phyloP scores from a whole-genome alignment of 2,113 vertebrate genomes.

The Pimephales promelas region DNA sequence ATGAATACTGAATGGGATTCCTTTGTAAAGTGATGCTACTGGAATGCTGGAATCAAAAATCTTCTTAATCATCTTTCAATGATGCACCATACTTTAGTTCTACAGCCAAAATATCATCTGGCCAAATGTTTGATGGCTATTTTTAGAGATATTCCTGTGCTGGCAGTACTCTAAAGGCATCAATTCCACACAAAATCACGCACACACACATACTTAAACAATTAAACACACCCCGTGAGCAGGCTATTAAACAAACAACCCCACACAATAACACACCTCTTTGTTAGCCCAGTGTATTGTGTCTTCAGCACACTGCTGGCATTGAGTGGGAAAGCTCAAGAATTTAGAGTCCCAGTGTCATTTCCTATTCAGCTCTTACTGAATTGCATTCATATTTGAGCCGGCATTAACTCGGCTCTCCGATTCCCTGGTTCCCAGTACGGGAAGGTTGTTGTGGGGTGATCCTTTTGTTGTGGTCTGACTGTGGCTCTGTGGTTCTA shows the following conservation, averaged over 20 bases:
- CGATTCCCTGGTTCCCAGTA: constrained; percentile 19
- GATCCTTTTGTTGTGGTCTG: constrained; percentile 42
- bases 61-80: constrained; percentile 8
- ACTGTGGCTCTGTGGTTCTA: constrained; percentile 38
- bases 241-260: constrained; percentile 28
- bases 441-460: constrained; percentile 29
- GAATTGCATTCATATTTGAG: constrained; percentile 40
- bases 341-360: constrained; percentile 20
- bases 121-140: constrained; percentile 30
- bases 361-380: constrained; percentile 32
- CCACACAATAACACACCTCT: constrained; percentile 36
- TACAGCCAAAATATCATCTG: constrained; percentile 21
- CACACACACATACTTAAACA: constrained; percentile 8
- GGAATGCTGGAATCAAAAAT: not conserved
- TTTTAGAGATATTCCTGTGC: constrained; percentile 30
- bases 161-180: constrained; percentile 8
- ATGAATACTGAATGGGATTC: not conserved
- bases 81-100: not conserved
- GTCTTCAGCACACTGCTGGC: constrained; percentile 20
- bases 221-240: not conserved
- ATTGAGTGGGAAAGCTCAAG: constrained; percentile 17
- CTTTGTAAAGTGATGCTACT: constrained; percentile 16
- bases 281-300: constrained; percentile 27
- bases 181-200: not conserved
- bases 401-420: constrained; percentile 10